phyloP scores from a whole-genome alignment of 2,888 invertebrate genomes.

The Brenthis hecate region DNA sequence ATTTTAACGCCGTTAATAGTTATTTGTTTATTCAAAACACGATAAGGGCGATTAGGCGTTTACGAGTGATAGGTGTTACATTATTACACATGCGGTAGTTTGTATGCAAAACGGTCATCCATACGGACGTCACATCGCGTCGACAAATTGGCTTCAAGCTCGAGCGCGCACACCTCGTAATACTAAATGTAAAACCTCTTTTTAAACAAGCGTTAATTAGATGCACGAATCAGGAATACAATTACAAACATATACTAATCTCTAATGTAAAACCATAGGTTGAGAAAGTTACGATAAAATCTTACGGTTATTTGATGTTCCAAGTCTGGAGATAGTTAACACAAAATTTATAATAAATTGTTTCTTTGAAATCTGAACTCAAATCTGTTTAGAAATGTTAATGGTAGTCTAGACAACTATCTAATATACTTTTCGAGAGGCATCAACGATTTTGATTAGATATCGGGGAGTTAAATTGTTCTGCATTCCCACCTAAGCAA shows the following conservation, averaged over 20 bases:
- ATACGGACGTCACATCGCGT: slow-evolving; percentile 35
- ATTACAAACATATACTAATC: slow-evolving; percentile 5
- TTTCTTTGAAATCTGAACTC: slow-evolving; percentile 55
- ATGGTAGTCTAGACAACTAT: slow-evolving; percentile 44
- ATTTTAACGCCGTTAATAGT: slow-evolving; percentile 67
- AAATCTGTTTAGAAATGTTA: slow-evolving; percentile 49
- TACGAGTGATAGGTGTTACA: slow-evolving; percentile 50
- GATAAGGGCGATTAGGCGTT: slow-evolving; percentile 67
- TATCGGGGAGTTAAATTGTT: slow-evolving; percentile 59
- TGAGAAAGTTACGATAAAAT: slow-evolving; percentile 22
- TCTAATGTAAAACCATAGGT: slow-evolving; percentile 13
- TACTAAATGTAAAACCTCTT: not conserved
- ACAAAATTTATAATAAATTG: slow-evolving; percentile 51
- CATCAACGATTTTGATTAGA: slow-evolving; percentile 57
- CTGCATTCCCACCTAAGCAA: slow-evolving; percentile 58
- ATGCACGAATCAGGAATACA: slow-evolving; percentile 3
- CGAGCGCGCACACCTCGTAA: slow-evolving; percentile 23
- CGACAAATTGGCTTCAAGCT: slow-evolving; percentile 41
- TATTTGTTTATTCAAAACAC: slow-evolving; percentile 71
- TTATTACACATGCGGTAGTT: slow-evolving; percentile 44
- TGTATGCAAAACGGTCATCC: slow-evolving; percentile 49
- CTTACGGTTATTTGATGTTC: slow-evolving; percentile 24
- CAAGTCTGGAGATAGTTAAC: slow-evolving; percentile 10
- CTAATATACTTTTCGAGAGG: slow-evolving; percentile 26
- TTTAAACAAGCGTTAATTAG: not conserved